Conservation (phyloP, 2,113 vertebrate species). For the Bufo gargarizans region DNA sequence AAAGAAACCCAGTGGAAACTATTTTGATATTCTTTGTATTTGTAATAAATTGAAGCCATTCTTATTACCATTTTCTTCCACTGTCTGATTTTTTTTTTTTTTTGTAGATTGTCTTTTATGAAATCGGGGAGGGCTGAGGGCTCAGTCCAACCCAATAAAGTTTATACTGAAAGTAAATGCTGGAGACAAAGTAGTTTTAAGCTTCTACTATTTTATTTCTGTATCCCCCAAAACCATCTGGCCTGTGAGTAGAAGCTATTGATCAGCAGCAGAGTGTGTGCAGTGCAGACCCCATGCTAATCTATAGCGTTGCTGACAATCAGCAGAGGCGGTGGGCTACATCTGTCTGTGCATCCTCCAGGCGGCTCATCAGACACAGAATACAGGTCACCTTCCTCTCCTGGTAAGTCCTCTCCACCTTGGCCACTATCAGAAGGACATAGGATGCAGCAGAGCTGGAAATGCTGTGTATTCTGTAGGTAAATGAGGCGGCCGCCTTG, state of each 20-base stretch:
- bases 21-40: not conserved
- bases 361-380: slow-evolving; percentile 57
- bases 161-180: slow-evolving; percentile 57
- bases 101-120: not conserved
- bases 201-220: slow-evolving; percentile 66
- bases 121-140: not conserved
- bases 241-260: slow-evolving; percentile 77
- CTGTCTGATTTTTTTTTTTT: not conserved
- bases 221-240: slow-evolving; percentile 78
- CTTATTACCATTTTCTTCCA: not conserved
- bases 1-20: not conserved
- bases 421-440: not conserved
- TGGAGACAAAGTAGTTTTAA: slow-evolving; percentile 61
- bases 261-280: slow-evolving; percentile 76
- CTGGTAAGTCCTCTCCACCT: slow-evolving; percentile 71
- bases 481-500: not conserved
- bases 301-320: slow-evolving; percentile 80
- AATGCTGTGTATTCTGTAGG: not conserved
- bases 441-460: not conserved
- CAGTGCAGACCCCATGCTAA: slow-evolving; percentile 84
- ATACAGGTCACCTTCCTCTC: slow-evolving; percentile 62
- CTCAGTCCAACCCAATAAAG: not conserved
- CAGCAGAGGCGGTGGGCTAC: slow-evolving; percentile 68
- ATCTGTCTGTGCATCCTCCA: slow-evolving; percentile 74
- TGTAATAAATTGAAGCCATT: too few species aligned